Evolutionary conservation across 2,113 vertebrate species (phyloP).

Genomic region (Pleuronectes platessa): DNA sequence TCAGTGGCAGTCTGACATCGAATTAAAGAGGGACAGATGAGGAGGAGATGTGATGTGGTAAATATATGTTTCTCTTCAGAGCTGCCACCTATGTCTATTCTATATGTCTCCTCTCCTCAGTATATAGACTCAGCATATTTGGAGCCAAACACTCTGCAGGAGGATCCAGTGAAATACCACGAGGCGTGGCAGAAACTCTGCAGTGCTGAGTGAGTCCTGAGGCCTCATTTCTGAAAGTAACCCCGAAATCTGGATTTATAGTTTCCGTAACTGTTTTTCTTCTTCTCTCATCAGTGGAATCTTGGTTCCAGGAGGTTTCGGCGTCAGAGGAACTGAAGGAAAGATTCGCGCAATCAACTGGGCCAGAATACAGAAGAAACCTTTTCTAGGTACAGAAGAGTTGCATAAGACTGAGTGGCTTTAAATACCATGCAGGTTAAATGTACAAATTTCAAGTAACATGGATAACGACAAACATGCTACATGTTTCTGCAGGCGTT

Average conservation of each 20-base stretch:
- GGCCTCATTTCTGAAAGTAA: neutral
- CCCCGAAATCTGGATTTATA: neutral
- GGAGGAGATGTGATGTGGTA: too few relatives aligned
- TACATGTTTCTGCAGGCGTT: constrained; percentile 84
- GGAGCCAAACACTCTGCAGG: constrained; percentile 88
- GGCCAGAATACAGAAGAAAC: constrained; percentile 96
- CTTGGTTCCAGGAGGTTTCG: constrained; percentile 96
- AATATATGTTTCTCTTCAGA: neutral
- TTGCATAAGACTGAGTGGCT: neutral
- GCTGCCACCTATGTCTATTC: neutral
- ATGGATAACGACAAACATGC: neutral
- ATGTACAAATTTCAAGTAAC: neutral
- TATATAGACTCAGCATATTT: constrained; percentile 94
- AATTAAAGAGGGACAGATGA: too few relatives aligned
- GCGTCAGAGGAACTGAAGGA: constrained; percentile 95
- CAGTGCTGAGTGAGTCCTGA: constrained; percentile 89
- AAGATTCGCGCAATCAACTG: constrained; percentile 97
- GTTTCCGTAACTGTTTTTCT: neutral
- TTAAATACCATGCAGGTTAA: neutral
- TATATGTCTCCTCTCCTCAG: constrained; percentile 69
- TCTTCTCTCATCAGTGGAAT: constrained; percentile 83
- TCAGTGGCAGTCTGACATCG: too few relatives aligned
- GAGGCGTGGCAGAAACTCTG: constrained; percentile 98
- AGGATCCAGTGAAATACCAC: constrained; percentile 95
- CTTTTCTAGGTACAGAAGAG: constrained; percentile 88